These are phyloP conservation scores for Halcyon leucocephala DNA, from an alignment of 2,797 vertebrate genomes.

Conservation along the genomic window DNA sequence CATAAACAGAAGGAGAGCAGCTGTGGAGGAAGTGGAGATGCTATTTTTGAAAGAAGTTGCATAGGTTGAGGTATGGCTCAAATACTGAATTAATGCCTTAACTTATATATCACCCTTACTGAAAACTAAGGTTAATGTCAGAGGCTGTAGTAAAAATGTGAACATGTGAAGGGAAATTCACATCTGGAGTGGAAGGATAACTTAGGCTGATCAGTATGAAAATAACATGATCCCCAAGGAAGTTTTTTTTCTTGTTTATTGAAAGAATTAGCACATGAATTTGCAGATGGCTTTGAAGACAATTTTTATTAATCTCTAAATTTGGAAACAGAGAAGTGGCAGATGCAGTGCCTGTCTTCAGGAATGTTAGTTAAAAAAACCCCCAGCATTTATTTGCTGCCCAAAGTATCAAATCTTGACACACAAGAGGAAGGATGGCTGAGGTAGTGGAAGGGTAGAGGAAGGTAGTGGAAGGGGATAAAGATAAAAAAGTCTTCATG, in stretches of 20 bases:
- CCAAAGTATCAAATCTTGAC: not conserved
- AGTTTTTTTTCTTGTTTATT: not conserved
- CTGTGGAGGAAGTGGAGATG: not conserved
- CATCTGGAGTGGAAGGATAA: not conserved
- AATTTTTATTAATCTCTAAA: not conserved
- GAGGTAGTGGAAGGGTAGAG: not conserved
- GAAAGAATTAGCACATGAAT: not conserved
- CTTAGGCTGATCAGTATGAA: not conserved
- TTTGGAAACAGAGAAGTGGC: not conserved
- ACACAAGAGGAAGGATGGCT: not conserved
- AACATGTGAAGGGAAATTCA: not conserved
- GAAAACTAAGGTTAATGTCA: not conserved
- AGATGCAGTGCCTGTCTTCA: not conserved
- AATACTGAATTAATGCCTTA: not conserved
- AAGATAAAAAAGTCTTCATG: not conserved
- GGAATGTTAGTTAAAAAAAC: not conserved
- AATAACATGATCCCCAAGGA: not conserved
- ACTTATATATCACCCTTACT: not conserved
- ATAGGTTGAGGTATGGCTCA: not conserved
- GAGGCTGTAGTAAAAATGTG: not conserved
- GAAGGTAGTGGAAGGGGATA: not conserved
- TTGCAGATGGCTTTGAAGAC: not conserved
- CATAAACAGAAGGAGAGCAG: not conserved
- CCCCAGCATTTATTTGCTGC: not conserved
- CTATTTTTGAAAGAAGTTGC: not conserved